phyloP scores from a whole-genome alignment of 2,888 invertebrate species.

The Andrena fulva region DNA sequence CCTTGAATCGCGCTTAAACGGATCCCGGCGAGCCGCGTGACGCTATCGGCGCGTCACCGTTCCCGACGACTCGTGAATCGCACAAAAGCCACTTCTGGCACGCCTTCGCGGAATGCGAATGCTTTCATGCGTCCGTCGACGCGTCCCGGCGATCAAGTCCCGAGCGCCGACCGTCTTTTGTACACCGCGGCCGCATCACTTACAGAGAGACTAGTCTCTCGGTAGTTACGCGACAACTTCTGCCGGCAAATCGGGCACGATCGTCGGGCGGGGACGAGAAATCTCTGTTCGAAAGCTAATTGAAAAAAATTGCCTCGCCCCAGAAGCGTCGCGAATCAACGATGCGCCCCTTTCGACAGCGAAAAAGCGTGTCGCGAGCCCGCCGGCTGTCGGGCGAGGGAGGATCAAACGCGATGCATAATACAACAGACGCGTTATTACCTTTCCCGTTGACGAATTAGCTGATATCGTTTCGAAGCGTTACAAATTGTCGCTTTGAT shows the following conservation, averaged over 20 bases:
- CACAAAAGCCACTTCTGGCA: conserved; percentile 64
- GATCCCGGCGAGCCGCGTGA: conserved; percentile 66
- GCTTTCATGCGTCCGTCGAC: conserved; percentile 42
- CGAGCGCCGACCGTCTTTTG: conserved; percentile 24
- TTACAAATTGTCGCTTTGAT: conserved; percentile 48
- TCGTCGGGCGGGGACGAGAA: background rate
- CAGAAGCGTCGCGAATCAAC: background rate
- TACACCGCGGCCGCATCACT: background rate
- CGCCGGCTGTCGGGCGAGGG: background rate
- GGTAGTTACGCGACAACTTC: background rate
- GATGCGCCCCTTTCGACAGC: background rate
- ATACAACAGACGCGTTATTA: conserved; percentile 39
- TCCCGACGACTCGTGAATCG: conserved; percentile 55
- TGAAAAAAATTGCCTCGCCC: background rate
- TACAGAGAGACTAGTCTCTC: background rate
- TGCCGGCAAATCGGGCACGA: too few relatives aligned
- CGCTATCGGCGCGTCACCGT: conserved; percentile 70
- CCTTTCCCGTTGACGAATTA: conserved; percentile 42
- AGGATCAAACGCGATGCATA: conserved; percentile 16
- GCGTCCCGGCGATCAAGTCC: conserved; percentile 36
- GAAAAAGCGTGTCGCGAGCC: background rate
- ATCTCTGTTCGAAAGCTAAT: background rate
- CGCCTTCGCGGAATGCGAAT: conserved; percentile 45
- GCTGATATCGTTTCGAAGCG: conserved; percentile 37
- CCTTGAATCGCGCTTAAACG: conserved; percentile 71